phyloP scores from a whole-genome alignment of 1,140 invertebrate genomes.

The Rhysida immarginata region DNA sequence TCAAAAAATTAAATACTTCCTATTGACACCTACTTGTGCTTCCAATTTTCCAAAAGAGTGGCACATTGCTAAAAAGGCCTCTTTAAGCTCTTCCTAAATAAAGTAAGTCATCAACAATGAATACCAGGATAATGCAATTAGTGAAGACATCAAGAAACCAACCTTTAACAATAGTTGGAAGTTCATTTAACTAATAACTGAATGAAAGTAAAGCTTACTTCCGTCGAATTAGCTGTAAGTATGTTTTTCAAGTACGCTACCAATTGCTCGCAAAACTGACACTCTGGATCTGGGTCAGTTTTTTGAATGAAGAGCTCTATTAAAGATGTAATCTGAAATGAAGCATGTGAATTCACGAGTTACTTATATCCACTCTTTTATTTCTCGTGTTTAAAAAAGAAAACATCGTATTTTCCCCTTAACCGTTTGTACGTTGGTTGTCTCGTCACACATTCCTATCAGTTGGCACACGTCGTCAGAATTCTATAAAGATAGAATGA shows the following conservation, averaged over 20 bases:
- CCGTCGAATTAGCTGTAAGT: conserved; percentile 68
- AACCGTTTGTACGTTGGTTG: too few species aligned
- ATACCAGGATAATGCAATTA: too few species aligned
- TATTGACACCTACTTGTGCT: conserved; percentile 13
- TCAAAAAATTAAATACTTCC: neutral
- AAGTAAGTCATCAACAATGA: too few species aligned
- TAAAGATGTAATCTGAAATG: conserved; percentile 6
- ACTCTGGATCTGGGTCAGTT: conserved; percentile 45
- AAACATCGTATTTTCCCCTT: too few species aligned
- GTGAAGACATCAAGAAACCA: too few species aligned
- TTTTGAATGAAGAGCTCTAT: conserved; percentile 5
- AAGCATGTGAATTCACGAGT: too few species aligned
- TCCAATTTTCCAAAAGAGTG: conserved; percentile 52
- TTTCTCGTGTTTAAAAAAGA: too few species aligned
- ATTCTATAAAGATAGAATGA: conserved; percentile 21
- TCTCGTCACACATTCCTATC: conserved; percentile 46
- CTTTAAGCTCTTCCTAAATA: conserved; percentile 10
- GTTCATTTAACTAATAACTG: too few species aligned
- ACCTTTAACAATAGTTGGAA: too few species aligned
- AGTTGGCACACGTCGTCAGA: conserved; percentile 51
- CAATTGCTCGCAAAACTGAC: conserved; percentile 66
- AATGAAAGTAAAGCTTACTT: conserved; percentile 23
- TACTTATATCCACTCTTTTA: too few species aligned
- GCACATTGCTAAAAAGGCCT: conserved; percentile 58
- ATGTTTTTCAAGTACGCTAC: conserved; percentile 60